Conservation (phyloP, 2,888 invertebrate genomes). For the Zygothrica quintamaculata region DNA sequence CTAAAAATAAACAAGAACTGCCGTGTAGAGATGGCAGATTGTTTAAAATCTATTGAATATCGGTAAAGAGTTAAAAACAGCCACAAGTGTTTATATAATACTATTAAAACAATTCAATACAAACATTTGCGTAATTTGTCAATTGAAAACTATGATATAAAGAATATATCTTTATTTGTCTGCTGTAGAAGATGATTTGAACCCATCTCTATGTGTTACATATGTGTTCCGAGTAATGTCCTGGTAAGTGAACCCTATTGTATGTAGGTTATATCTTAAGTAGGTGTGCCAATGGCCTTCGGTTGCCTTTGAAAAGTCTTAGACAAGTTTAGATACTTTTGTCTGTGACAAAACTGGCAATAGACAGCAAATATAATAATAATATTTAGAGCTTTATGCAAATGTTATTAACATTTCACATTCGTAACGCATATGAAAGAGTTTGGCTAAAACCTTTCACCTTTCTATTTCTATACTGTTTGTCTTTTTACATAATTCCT, state of each 20-base stretch:
- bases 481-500: slow-evolving; percentile 44
- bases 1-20: too few relatives aligned
- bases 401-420: slow-evolving; percentile 49
- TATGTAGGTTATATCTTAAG: slow-evolving; percentile 9
- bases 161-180: too few relatives aligned
- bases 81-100: too few relatives aligned
- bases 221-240: slow-evolving; percentile 41
- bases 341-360: slow-evolving; percentile 28
- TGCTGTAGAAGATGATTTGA: background rate
- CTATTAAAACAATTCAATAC: too few relatives aligned
- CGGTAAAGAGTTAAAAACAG: too few relatives aligned
- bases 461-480: too few relatives aligned
- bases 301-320: background rate
- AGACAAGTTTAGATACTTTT: slow-evolving; percentile 46
- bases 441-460: background rate
- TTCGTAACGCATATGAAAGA: slow-evolving; percentile 3
- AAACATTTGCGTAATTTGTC: too few relatives aligned
- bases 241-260: slow-evolving; percentile 35
- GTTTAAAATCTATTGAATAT: too few relatives aligned
- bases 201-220: background rate
- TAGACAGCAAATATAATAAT: slow-evolving; percentile 2
- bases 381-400: slow-evolving; percentile 37
- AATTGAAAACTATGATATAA: too few relatives aligned
- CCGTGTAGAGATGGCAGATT: too few relatives aligned
- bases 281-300: slow-evolving; percentile 25